Conservation (phyloP, 2,113 vertebrate species). For the Ardeotis arabs region DNA sequence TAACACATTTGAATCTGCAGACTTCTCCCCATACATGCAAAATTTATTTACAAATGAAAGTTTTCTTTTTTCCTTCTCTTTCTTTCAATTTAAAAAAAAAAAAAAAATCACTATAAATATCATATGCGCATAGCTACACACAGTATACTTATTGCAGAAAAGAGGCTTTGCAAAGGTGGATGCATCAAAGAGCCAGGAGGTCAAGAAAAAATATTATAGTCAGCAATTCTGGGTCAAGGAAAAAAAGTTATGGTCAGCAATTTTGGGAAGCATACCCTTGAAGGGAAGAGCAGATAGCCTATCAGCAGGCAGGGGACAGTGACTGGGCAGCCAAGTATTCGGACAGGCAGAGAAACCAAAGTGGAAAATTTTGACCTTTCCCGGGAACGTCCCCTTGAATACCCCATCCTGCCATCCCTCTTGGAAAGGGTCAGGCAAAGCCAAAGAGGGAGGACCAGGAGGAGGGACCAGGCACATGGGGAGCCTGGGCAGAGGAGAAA, state of each 20-base stretch:
- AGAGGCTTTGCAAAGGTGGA: background rate
- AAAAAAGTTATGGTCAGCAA: background rate
- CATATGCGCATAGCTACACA: background rate
- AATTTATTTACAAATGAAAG: background rate
- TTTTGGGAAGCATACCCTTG: background rate
- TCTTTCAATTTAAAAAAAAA: background rate
- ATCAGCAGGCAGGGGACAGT: background rate
- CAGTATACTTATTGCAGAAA: background rate
- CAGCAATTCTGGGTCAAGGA: background rate
- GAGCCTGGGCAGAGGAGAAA: background rate
- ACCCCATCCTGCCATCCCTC: rapidly evolving
- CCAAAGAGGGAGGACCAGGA: background rate
- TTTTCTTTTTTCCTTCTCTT: background rate
- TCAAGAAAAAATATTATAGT: background rate
- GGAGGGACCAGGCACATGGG: rapidly evolving
- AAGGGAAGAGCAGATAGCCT: background rate
- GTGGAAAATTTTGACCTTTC: background rate
- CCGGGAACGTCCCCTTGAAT: background rate
- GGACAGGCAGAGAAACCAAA: background rate
- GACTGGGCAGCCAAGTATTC: background rate
- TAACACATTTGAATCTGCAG: slow-evolving; percentile 64
- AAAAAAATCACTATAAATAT: background rate
- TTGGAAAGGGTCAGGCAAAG: background rate
- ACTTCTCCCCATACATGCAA: background rate
- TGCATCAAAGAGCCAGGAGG: background rate